These are phyloP conservation scores for Erythrocebus patas DNA, from an alignment of 2,113 vertebrate species.

Conservation along the genomic window DNA sequence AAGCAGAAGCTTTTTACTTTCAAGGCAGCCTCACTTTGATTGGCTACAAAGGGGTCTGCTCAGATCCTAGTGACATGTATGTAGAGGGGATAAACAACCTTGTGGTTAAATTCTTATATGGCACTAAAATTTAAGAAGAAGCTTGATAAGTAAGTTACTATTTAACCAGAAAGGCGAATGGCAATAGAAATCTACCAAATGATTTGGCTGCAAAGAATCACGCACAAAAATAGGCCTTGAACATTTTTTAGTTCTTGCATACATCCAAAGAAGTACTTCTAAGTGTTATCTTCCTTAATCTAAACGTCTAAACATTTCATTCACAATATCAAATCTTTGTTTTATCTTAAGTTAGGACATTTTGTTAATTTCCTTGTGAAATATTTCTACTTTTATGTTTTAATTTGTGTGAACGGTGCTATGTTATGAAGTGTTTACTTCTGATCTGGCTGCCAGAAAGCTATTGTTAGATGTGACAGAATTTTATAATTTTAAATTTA, in stretches of 20 bases:
- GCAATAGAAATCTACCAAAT: conserved; percentile 65
- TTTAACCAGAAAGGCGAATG: conserved; percentile 74
- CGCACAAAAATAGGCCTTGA: conserved; percentile 58
- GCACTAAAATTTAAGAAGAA: conserved; percentile 72
- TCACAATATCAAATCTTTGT: not conserved
- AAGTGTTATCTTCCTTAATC: not conserved
- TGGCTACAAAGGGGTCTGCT: conserved; percentile 74
- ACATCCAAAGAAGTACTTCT: not conserved
- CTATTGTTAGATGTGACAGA: conserved; percentile 46
- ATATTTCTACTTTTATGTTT: conserved; percentile 38
- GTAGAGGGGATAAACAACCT: conserved; percentile 30
- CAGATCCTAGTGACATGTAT: conserved; percentile 46
- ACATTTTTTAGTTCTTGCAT: conserved; percentile 22
- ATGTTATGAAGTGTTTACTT: conserved; percentile 26
- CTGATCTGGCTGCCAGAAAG: conserved; percentile 19
- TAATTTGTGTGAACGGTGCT: conserved; percentile 18
- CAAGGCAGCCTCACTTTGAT: conserved; percentile 65
- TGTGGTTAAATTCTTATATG: conserved; percentile 62
- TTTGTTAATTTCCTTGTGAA: conserved; percentile 23
- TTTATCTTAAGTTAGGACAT: not conserved
- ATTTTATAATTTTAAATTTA: conserved; percentile 36
- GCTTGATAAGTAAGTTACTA: conserved; percentile 72
- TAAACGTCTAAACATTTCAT: not conserved
- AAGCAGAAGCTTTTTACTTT: conserved; percentile 70
- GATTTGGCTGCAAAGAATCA: conserved; percentile 73